Evolutionary conservation across 2,113 vertebrate species (phyloP).

Genomic region (Reinhardtius hippoglossoides): DNA sequence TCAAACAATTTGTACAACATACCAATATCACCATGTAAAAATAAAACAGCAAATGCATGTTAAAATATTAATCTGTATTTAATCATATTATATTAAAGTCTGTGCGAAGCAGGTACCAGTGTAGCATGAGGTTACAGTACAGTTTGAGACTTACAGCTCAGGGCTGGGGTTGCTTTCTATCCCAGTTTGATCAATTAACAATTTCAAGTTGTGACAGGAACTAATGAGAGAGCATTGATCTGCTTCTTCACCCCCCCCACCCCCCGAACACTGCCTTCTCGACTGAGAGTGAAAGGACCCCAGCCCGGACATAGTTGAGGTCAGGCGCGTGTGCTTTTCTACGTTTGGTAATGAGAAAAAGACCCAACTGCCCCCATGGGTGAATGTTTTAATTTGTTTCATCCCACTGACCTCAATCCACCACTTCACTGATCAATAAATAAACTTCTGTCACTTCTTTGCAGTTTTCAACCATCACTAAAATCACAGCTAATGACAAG

Average conservation of each 20-base stretch:
- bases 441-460: slow-evolving; percentile 16
- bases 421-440: slow-evolving; percentile 12
- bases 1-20: slow-evolving; percentile 54
- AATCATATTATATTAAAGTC: slow-evolving; percentile 57
- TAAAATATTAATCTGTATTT: slow-evolving; percentile 73
- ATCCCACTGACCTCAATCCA: not conserved
- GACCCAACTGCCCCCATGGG: not conserved
- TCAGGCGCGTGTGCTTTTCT: slow-evolving; percentile 56
- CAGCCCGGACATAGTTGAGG: slow-evolving; percentile 42
- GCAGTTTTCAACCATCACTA: slow-evolving; percentile 1
- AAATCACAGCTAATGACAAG: slow-evolving; percentile 13
- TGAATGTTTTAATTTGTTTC: slow-evolving; percentile 13
- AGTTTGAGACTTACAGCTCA: slow-evolving; percentile 35
- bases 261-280: not conserved
- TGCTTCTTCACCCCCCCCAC: not conserved
- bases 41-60: slow-evolving; percentile 66
- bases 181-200: slow-evolving; percentile 57
- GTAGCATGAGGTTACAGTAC: slow-evolving; percentile 69
- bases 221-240: slow-evolving; percentile 58
- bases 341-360: slow-evolving; percentile 49
- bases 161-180: slow-evolving; percentile 12
- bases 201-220: slow-evolving; percentile 42
- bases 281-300: slow-evolving; percentile 38
- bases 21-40: slow-evolving; percentile 55
- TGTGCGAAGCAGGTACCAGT: slow-evolving; percentile 64